Evolutionary conservation across 2,113 vertebrate genomes (phyloP), one percentile per base, ranked within the genome.

Genomic region (Tychaedon coryphoeus): DNA sequence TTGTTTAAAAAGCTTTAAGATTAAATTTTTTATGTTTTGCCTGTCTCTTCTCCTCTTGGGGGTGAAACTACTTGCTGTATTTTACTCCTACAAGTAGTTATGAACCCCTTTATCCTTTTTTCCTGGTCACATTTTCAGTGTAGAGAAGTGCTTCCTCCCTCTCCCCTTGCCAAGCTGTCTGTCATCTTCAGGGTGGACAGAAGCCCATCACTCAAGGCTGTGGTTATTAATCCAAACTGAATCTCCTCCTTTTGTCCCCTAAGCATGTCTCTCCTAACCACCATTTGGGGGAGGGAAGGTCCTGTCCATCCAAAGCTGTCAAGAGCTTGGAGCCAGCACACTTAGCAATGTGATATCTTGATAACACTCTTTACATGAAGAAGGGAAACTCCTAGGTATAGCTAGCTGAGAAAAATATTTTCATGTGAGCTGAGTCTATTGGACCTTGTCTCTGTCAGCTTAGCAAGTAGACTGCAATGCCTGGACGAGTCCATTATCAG

Each of bases 131-230:
- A 40, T 86, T 91, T 84, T 48, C 45, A 70, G 5, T 9, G 12
- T 19, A 57, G n/a, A 65, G 13, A 65, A 69, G 64, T 45, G 10
- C 8, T 61, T 79, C 13, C 14, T 19, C 51, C 5, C 5, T 56
- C 29, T 58, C 5, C 3, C 10, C 3, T 7, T 1, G 2, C 15
- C 31, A 56, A 57, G 12, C 0, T 73, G 6, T 14, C 36, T 40
- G 22, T 47, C 6, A 48, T 62, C 48, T 80, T 64, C 56, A 53
- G 34, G 14, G 10, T 29, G 16, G 22, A 42, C 51, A 84, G 58
- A 86, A 48, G 24, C 11, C 31, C 15, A 16, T 14, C 22, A 57
- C 28, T 40, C 19, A 73, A 23, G 28, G n/a, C 50, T 57, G 12
- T 43, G 36, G 12, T 71, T 73, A 67, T 43, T 56, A 75, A 40